These are phyloP conservation scores for Himantopus leucocephalus DNA, from an alignment of 2,113 vertebrate species.

Conservation along the genomic window DNA sequence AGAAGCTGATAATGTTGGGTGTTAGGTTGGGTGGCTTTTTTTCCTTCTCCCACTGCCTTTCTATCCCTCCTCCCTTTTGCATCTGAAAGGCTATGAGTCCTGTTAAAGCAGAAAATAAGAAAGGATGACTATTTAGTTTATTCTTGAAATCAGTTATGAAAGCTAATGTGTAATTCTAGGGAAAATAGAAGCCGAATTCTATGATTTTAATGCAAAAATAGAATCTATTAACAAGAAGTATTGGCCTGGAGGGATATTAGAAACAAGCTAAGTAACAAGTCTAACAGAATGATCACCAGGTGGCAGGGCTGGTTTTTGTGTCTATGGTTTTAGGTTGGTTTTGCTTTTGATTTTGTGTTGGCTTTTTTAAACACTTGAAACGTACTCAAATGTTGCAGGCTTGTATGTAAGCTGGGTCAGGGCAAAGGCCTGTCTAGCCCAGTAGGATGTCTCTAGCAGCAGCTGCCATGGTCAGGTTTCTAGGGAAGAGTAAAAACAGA, in stretches of 20 bases:
- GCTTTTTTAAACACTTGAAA: neutral
- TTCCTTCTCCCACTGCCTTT: neutral
- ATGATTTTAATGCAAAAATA: neutral
- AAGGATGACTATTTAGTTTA: neutral
- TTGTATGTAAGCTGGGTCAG: neutral
- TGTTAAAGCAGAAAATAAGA: neutral
- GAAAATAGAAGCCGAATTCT: neutral
- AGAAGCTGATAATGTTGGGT: neutral
- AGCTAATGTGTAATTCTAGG: neutral
- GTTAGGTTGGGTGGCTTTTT: neutral
- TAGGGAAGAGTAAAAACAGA: neutral
- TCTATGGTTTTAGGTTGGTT: neutral
- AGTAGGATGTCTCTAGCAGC: neutral
- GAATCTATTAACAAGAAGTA: neutral
- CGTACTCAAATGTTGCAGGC: neutral
- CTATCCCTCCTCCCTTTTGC: neutral
- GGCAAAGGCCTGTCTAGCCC: neutral
- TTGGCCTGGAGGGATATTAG: neutral
- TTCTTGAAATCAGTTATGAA: neutral
- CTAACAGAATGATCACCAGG: constrained; percentile 41
- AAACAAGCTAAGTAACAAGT: neutral
- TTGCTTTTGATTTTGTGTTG: neutral
- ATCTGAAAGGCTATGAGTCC: neutral
- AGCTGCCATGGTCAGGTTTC: neutral
- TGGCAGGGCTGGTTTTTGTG: constrained; percentile 57